Base-by-base conservation (phyloP, 2,113 vertebrate species). In the Arvicanthis niloticus region DNA sequence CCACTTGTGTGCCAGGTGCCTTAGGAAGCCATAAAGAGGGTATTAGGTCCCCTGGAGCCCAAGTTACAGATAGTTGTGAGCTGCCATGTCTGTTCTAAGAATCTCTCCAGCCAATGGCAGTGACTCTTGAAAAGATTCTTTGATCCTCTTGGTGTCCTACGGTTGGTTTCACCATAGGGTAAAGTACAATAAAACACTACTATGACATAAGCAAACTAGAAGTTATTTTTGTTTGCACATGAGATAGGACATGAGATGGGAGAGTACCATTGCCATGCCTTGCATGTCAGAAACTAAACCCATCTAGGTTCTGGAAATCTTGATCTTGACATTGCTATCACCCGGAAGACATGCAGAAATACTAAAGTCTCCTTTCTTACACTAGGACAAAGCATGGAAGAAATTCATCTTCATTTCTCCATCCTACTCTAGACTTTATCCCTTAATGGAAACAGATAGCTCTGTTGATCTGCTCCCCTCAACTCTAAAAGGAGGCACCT, bases 341-440 rank as follows among this genome's bases (percentile, higher is more conserved):
- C 48, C 19, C 9, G 53, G 40, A 84, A 70, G 0, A 67, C 42
- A 91, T 31, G 16, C 4, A 48, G 45, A 91, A 86, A 72, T 21
- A 89, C 53, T 22, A 73, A 90, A 84, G 9, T 29, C n/a, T 21
- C 31, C 51, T 94, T 81, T 60, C 68, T 89, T 88, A 62, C n/a
- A 26, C 13, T 0, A 89, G 70, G 29, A 62, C 37, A 58, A 88
- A 96, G 26, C 24, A 22, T 60, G 91, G 53, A 75, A 62, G 53
- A 75, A 42, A 56, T 77, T 77, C 72, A 29, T 91, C 62, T 93
- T 84, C 16, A 76, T 51, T 90, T 92, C 42, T 96, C 3, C 37
- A n/a, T 73, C 62, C 56, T 34, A 42, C 31, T 5, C 84, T 1
- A 26, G 31, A 34, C 17, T 70, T 96, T 91, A 85, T 70, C 24